phyloP scores from a whole-genome alignment of 2,797 vertebrate genomes.

The Poecilia gillii region DNA sequence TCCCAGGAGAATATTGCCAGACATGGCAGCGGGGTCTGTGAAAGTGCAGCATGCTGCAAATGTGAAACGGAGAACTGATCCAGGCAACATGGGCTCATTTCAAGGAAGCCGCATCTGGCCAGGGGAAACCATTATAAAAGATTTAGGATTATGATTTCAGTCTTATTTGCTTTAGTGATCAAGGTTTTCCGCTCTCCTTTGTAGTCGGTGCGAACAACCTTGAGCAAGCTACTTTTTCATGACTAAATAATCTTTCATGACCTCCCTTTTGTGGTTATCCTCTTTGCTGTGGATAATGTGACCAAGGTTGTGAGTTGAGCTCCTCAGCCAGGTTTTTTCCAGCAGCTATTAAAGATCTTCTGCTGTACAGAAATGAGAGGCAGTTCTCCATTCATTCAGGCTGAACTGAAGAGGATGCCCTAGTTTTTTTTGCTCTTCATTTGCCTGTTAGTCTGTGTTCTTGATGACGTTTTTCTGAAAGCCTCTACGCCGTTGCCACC shows the following conservation, averaged over 20 bases:
- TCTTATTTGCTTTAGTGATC: neutral
- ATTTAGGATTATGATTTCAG: conserved; percentile 5
- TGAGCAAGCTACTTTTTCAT: neutral
- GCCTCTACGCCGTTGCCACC: conserved; percentile 36
- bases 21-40: conserved; percentile 16
- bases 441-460: conserved; percentile 45
- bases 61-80: conserved; percentile 35
- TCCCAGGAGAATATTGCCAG: conserved; percentile 46
- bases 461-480: conserved; percentile 31
- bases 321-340: conserved; percentile 21
- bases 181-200: neutral
- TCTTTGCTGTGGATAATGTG: conserved; percentile 27
- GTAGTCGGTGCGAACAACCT: neutral
- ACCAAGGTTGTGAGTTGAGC: conserved; percentile 16
- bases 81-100: conserved; percentile 28
- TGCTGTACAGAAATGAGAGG: conserved; percentile 21
- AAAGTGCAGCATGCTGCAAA: conserved; percentile 22
- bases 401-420: conserved; percentile 27
- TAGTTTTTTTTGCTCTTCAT: conserved; percentile 43
- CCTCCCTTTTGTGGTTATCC: conserved; percentile 19
- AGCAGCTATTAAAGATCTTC: conserved; percentile 7
- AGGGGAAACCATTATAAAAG: conserved; percentile 17
- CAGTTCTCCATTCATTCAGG: conserved; percentile 11
- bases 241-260: conserved; percentile 4
- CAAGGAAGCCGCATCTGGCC: conserved; percentile 11